phyloP scores from a whole-genome alignment of 2,113 vertebrate genomes.

The Platysteira castanea region DNA sequence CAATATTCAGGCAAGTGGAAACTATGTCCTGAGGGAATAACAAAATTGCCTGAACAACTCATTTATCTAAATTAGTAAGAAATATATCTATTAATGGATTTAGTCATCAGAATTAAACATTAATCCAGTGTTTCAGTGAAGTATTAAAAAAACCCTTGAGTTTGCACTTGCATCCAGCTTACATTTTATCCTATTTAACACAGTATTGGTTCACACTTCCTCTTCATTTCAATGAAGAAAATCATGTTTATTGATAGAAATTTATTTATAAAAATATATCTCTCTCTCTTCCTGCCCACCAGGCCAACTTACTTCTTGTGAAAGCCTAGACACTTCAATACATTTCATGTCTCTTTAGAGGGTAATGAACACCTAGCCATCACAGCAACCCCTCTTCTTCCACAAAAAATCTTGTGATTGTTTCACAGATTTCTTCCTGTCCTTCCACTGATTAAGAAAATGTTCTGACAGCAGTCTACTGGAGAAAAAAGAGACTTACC shows the following conservation, averaged over 20 bases:
- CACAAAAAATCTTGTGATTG: not conserved
- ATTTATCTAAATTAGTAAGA: not conserved
- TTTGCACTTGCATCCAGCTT: not conserved
- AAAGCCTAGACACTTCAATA: not conserved
- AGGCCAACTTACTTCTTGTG: not conserved
- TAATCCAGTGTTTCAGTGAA: not conserved
- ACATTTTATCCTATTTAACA: not conserved
- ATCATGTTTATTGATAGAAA: not conserved
- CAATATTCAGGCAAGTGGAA: not conserved
- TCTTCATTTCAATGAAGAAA: not conserved
- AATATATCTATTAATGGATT: not conserved
- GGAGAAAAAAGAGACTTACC: not conserved
- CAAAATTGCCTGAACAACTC: not conserved
- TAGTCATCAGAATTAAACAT: conserved; percentile 1
- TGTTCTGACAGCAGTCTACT: not conserved
- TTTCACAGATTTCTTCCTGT: not conserved
- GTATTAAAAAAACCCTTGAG: not conserved
- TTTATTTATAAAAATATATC: not conserved
- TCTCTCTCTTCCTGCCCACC: not conserved
- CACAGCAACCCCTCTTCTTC: not conserved
- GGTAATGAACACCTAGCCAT: not conserved
- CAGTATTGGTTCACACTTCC: not conserved
- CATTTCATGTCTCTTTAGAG: not conserved
- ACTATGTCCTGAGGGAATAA: not conserved
- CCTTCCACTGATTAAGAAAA: not conserved